Base-by-base conservation (phyloP, 2,888 invertebrate genomes). In the Pandemis corylana region DNA sequence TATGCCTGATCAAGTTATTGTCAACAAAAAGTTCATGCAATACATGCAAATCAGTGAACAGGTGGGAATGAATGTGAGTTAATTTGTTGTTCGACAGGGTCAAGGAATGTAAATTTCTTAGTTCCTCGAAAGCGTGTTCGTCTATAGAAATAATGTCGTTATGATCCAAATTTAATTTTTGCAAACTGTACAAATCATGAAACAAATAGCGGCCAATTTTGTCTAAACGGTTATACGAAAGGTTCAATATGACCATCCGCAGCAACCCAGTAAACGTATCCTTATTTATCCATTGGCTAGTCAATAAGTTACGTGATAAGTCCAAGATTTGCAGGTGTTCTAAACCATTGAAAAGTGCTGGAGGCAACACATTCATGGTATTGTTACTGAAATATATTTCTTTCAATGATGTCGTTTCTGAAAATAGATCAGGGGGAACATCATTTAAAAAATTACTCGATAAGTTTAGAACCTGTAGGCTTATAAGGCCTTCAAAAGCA, bases 371-470 rank as follows among this genome's bases (percentile, higher is more conserved):
- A 78, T 96, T 95, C 78, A 98, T 90, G 10, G 97, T 96, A 87
- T 98, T 98, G 85, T 97, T 97, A 85, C 96, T 96, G 65, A 97
- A 90, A 83, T 97, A 95, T 76, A 97, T 94, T 85, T 97, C 96
- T 76, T 95, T 95, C 66, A 97, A 89, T 76, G 96, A 95, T 80
- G 95, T 95, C 10, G 96, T 95, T 70, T 96, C 95, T 81, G 96
- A 93, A 89, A 98, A 97, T 70, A 97, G 84, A 82, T 97, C 96
- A 36, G 97, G 96, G 6, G 98, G 97, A 77, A 98, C 91, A 9
- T 96, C 96, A 68, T 95, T 96, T 80, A 98, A 93, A 84, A 95
- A 96, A 89, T 98, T 98, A 90, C 96, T 96, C 13, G 97, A 97
- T 83, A 98, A 89, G 91, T 98, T 97, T 62, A 98, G 91, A 79